Conservation (phyloP, 2,797 vertebrate genomes). For the Lateolabrax maculatus region DNA sequence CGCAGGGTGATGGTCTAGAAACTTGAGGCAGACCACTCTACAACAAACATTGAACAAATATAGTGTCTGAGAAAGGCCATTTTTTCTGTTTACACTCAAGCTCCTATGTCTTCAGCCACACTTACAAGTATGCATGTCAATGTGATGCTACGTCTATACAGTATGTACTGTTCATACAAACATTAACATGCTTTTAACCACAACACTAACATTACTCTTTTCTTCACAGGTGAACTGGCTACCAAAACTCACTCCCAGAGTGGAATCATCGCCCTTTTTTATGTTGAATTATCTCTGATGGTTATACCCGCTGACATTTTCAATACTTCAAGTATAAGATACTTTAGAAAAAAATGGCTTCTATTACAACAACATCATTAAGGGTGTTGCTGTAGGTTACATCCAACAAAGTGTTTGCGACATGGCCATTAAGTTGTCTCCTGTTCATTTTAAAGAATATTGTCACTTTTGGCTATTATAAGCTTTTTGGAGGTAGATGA, state of each 20-base stretch:
- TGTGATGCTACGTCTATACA: not conserved
- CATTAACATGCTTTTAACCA: not conserved
- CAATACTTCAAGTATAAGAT: not conserved
- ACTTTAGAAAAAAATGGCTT: slow-evolving; percentile 3
- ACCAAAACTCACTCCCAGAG: too few relatives aligned
- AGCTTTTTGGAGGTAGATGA: fast-evolving
- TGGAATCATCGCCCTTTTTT: not conserved
- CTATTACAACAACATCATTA: not conserved
- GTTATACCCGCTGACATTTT: slow-evolving; percentile 3
- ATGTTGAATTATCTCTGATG: not conserved
- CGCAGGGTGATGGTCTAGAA: not conserved
- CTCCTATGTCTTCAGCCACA: not conserved
- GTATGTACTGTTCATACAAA: not conserved
- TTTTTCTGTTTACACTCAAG: not conserved
- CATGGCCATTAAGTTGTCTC: not conserved
- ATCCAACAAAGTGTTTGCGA: not conserved
- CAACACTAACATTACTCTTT: not conserved
- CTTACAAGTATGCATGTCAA: not conserved
- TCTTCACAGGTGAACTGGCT: not conserved
- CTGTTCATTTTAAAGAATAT: not conserved
- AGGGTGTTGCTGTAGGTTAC: not conserved
- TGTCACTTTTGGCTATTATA: not conserved
- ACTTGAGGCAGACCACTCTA: not conserved
- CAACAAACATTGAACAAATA: too few relatives aligned
- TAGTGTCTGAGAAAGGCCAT: not conserved